Conservation (phyloP, 23 tunicate genomes). For the Halocynthia roretzi region DNA sequence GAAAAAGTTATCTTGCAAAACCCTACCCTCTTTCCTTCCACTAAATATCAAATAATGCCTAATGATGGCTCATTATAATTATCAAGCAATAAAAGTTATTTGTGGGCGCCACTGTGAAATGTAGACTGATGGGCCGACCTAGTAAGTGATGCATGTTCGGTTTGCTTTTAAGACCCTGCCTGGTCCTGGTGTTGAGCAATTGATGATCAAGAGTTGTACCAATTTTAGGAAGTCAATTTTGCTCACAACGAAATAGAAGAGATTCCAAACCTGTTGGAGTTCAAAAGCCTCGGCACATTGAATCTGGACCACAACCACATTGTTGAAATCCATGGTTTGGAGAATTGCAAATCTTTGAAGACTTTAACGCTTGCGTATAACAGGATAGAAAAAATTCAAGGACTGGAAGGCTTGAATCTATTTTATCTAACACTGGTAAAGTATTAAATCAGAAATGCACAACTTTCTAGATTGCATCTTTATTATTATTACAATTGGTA, state of each 20-base stretch:
- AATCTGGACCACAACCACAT: constrained; percentile 60
- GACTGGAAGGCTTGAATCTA: constrained; percentile 45
- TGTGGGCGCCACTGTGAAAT: too few species aligned
- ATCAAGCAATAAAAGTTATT: too few species aligned
- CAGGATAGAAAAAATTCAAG: constrained; percentile 44
- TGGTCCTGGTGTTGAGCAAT: too few species aligned
- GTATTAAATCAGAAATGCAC: not conserved
- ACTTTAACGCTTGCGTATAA: constrained; percentile 44
- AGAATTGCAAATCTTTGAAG: constrained; percentile 44
- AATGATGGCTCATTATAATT: too few species aligned
- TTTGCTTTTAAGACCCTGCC: too few species aligned
- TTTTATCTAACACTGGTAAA: constrained; percentile 30
- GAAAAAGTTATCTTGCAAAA: not conserved
- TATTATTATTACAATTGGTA: too few species aligned
- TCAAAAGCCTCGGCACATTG: constrained; percentile 19
- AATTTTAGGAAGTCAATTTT: constrained; percentile 46
- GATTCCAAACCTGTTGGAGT: constrained; percentile 45
- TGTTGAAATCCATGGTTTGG: constrained; percentile 39
- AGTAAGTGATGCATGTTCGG: too few species aligned
- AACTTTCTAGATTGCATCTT: too few species aligned
- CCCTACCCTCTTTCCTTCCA: not conserved
- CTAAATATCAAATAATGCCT: not conserved
- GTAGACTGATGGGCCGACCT: too few species aligned
- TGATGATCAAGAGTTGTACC: too few species aligned
- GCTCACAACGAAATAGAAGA: constrained; percentile 55